These are phyloP conservation scores for Adoxophyes honmai DNA, from an alignment of 1,140 invertebrate genomes.

Conservation along the genomic window DNA sequence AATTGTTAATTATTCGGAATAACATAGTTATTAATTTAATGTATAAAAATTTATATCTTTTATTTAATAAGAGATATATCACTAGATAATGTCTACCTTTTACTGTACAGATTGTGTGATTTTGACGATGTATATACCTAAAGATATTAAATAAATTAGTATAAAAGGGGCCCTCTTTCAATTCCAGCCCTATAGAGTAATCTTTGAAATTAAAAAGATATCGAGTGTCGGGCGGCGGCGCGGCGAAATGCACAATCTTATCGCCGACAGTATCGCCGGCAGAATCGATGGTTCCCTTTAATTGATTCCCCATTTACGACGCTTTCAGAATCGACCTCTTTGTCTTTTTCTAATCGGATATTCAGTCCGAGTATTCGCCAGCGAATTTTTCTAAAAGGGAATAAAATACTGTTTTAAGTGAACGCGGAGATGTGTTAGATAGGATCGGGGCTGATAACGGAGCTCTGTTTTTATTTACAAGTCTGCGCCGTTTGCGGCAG, in stretches of 20 bases:
- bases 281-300: constrained; percentile 59
- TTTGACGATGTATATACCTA: constrained; percentile 60
- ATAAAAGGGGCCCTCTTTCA: constrained; percentile 40
- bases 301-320: constrained; percentile 56
- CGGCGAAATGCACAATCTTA: constrained; percentile 38
- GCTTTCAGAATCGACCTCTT: constrained; percentile 49
- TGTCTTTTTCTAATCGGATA: constrained; percentile 63
- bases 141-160: constrained; percentile 65
- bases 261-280: constrained; percentile 53
- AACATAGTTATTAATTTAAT: constrained; percentile 42
- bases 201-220: constrained; percentile 49
- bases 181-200: constrained; percentile 1
- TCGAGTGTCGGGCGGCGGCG: constrained; percentile 21
- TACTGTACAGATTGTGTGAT: constrained; percentile 63
- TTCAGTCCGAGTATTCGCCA: constrained; percentile 45
- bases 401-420: constrained; percentile 17
- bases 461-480: constrained; percentile 4
- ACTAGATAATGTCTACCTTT: constrained; percentile 42
- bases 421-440: neutral
- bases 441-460: neutral
- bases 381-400: constrained; percentile 54
- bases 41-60: constrained; percentile 60
- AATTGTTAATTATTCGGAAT: constrained; percentile 41
- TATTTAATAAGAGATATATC: constrained; percentile 63
- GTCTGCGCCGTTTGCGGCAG: neutral